A percentile compares a stretch with the other conserved stretches of the same genome.
Conservation (phyloP, 2,888 invertebrate species). For the Coleophora flavipennella region DNA sequence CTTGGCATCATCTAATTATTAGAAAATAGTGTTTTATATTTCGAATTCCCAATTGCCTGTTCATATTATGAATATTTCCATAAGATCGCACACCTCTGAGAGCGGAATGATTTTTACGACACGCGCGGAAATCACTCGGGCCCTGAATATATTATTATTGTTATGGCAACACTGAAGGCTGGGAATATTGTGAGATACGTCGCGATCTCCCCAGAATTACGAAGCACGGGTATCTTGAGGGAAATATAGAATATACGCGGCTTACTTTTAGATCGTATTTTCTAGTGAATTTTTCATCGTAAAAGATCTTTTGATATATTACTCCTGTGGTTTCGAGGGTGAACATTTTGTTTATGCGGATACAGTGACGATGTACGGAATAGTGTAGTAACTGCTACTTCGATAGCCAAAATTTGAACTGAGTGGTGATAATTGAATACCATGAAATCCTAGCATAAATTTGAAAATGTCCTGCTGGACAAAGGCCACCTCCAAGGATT, state of each 20-base stretch:
- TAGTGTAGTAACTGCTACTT: constrained; percentile 2
- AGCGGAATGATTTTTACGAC: constrained; percentile 57
- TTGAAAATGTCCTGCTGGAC: no score
- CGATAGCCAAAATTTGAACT: no score
- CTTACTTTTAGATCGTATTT: constrained; percentile 42
- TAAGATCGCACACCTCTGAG: neutral
- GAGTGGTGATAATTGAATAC: no score
- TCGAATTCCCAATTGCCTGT: no score
- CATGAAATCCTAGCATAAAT: no score
- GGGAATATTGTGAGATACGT: constrained; percentile 63
- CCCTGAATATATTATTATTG: constrained; percentile 69
- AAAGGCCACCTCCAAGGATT: no score
- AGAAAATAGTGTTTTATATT: no score
- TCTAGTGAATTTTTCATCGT: neutral
- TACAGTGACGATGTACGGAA: no score
- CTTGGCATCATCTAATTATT: no score
- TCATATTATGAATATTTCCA: no score
- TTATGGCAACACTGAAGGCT: constrained; percentile 59
- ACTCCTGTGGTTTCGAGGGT: neutral
- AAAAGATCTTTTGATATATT: constrained; percentile 1
- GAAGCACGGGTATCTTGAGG: constrained; percentile 48
- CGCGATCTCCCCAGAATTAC: constrained; percentile 34
- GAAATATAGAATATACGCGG: constrained; percentile 48
- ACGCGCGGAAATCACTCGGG: constrained; percentile 60
- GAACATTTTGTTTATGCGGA: no score